Conservation (phyloP, 2,113 vertebrate species). For the Burhinus bistriatus region DNA sequence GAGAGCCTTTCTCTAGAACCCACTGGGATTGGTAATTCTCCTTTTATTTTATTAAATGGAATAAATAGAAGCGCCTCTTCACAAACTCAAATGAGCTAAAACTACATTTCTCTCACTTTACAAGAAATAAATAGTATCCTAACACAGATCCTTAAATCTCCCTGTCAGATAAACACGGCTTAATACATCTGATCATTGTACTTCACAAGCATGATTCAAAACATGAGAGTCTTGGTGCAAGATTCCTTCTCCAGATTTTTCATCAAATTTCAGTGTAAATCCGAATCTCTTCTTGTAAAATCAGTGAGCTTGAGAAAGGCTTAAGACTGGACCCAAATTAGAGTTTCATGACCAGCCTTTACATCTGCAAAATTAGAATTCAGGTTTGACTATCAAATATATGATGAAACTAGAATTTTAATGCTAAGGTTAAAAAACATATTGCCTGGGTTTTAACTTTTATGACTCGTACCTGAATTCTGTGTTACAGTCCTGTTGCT, state of each 20-base stretch:
- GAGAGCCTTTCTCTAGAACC: background rate
- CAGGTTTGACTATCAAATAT: background rate
- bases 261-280: background rate
- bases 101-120: background rate
- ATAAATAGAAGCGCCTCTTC: background rate
- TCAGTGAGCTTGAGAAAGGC: background rate
- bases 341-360: background rate
- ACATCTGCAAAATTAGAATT: background rate
- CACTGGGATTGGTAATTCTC: background rate
- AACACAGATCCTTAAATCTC: background rate
- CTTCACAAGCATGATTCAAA: background rate
- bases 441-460: background rate
- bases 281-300: background rate
- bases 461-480: background rate
- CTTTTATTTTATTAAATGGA: background rate
- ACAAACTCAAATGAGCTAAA: background rate
- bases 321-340: background rate
- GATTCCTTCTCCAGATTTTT: background rate
- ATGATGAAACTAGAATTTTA: background rate
- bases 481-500: background rate
- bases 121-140: background rate
- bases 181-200: background rate
- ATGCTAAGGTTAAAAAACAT: background rate
- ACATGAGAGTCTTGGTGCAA: accelerated
- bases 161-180: background rate